Evolutionary conservation across 2,888 invertebrate species (phyloP).

Genomic region (Pammene fasciana): DNA sequence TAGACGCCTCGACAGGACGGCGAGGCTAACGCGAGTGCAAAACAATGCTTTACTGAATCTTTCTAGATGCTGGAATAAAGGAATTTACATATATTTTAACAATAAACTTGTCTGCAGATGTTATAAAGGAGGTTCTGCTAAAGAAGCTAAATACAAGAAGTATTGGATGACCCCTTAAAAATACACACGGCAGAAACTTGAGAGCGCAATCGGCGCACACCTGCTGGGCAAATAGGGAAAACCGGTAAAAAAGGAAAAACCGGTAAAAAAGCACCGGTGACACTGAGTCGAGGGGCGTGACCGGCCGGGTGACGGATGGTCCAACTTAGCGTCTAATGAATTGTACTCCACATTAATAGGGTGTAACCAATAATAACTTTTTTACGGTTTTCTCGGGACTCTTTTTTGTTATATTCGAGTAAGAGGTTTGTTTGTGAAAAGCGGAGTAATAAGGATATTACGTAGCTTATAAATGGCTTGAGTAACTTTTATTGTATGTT

Average conservation of each 20-base stretch:
- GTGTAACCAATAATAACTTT: constrained; percentile 39
- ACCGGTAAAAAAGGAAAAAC: constrained; percentile 11
- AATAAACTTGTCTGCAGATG: no score
- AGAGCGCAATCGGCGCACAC: no score
- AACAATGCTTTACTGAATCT: constrained; percentile 8
- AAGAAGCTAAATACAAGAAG: no score
- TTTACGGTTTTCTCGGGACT: constrained; percentile 17
- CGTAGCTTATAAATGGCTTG: no score
- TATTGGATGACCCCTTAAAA: no score
- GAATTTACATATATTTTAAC: background rate
- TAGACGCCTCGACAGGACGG: constrained; percentile 28
- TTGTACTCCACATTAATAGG: constrained; percentile 39
- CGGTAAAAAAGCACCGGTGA: constrained; percentile 13
- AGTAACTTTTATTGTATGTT: no score
- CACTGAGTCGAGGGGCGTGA: constrained; percentile 33
- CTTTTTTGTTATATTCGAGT: background rate
- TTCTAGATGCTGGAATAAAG: background rate
- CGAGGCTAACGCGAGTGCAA: constrained; percentile 8
- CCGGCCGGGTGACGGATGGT: constrained; percentile 31
- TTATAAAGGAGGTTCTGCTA: background rate
- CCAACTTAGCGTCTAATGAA: constrained; percentile 38
- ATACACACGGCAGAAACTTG: no score
- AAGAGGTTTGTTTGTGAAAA: background rate
- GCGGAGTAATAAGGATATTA: background rate
- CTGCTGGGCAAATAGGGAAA: constrained; percentile 30